Percentiles rank a stretch among this genome's conserved stretches.
phyloP scores from a whole-genome alignment of 2,113 vertebrate species.

The Gobius niger region DNA sequence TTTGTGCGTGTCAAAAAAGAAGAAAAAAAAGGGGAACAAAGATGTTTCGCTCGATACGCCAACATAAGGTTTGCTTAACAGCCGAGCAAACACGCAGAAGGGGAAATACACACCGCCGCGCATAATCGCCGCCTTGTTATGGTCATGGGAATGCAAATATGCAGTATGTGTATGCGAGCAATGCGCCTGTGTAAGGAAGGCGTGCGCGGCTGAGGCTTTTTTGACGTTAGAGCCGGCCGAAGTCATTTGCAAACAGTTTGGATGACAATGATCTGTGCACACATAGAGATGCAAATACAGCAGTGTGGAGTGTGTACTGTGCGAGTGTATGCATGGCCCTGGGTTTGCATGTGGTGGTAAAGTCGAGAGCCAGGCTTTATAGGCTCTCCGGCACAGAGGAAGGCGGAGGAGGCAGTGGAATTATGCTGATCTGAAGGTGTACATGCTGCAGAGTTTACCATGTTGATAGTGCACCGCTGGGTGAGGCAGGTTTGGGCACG shows the following conservation, averaged over 20 bases:
- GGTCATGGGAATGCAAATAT: conserved; percentile 70
- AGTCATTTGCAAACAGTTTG: conserved; percentile 53
- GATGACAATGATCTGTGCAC: conserved; percentile 37
- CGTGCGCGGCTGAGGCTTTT: conserved; percentile 16
- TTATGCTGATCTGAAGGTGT: too few relatives aligned
- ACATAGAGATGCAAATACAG: conserved; percentile 48
- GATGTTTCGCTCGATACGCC: conserved; percentile 57
- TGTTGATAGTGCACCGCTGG: too few relatives aligned
- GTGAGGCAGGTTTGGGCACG: too few relatives aligned
- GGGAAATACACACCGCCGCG: conserved; percentile 62
- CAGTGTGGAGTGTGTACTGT: neutral
- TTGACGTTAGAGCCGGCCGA: conserved; percentile 38
- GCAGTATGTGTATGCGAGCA: conserved; percentile 14
- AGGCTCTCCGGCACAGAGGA: neutral
- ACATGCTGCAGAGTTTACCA: too few relatives aligned
- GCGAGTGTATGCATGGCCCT: neutral
- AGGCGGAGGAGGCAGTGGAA: neutral
- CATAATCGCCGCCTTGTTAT: conserved; percentile 70
- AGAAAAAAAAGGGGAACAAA: conserved; percentile 51
- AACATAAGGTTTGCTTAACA: conserved; percentile 68
- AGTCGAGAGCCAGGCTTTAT: neutral
- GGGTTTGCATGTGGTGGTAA: conserved; percentile 1
- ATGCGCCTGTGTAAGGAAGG: conserved; percentile 20
- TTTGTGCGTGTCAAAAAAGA: conserved; percentile 34
- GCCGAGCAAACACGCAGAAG: conserved; percentile 60